A percentile compares a stretch with the other conserved stretches of the same genome.
Evolutionary conservation across 2,113 vertebrate genomes (phyloP).

Genomic region (Leucoraja erinaceus): DNA sequence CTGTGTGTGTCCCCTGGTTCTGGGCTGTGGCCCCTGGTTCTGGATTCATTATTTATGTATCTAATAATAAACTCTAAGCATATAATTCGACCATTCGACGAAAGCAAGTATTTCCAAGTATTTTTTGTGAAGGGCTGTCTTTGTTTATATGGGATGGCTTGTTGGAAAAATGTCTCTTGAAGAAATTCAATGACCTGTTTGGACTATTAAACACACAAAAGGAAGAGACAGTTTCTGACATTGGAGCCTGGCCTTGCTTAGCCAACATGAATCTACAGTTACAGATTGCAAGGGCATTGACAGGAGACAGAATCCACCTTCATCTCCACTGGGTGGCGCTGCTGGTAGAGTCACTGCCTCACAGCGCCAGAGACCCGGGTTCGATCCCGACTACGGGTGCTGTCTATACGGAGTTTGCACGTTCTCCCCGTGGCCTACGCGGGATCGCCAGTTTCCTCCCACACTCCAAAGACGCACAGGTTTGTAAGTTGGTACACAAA

Average conservation of each 20-base stretch:
- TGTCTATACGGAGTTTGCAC: too few relatives aligned
- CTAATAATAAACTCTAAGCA: background rate
- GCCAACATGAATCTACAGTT: background rate
- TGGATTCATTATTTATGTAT: too few relatives aligned
- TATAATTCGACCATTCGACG: background rate
- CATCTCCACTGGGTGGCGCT: background rate
- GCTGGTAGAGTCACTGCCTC: too few relatives aligned
- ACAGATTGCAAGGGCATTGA: background rate
- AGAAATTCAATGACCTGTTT: background rate
- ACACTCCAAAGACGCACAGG: too few relatives aligned
- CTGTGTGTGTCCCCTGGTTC: too few relatives aligned
- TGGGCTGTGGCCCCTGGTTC: too few relatives aligned
- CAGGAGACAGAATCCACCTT: background rate
- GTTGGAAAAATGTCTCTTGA: background rate
- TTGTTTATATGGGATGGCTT: background rate
- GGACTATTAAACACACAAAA: background rate
- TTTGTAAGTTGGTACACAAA: too few relatives aligned
- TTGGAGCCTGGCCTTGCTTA: background rate
- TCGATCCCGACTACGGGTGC: too few relatives aligned
- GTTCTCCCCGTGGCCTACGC: too few relatives aligned
- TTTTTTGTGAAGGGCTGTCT: background rate
- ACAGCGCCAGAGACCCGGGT: too few relatives aligned
- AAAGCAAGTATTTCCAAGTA: background rate
- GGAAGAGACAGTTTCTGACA: background rate
- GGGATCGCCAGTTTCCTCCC: too few relatives aligned